Percentiles rank a stretch among this genome's conserved stretches.
Conservation (phyloP, 2,113 vertebrate species). For the Lagopus muta region DNA sequence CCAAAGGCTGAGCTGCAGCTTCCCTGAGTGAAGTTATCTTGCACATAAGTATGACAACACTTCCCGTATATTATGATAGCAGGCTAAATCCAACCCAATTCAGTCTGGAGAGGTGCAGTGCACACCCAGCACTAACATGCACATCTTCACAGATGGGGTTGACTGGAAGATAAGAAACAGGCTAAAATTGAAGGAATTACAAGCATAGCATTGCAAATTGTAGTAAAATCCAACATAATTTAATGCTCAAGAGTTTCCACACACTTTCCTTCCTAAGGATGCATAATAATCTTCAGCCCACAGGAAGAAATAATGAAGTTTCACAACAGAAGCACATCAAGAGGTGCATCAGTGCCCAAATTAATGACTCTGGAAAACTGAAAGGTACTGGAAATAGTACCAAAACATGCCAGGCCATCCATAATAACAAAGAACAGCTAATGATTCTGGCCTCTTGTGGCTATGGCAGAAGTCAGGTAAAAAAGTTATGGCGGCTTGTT, state of each 20-base stretch:
- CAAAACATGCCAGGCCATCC: constrained; percentile 20
- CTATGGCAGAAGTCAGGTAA: constrained; percentile 14
- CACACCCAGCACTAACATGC: not conserved
- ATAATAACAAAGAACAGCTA: constrained; percentile 36
- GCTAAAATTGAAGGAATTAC: not conserved
- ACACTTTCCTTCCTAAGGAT: not conserved
- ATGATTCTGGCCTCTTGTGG: not conserved
- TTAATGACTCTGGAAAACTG: not conserved
- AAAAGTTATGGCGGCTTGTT: not conserved
- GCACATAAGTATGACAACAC: not conserved
- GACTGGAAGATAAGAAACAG: not conserved
- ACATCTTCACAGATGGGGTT: not conserved
- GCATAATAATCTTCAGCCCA: not conserved
- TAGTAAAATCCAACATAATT: not conserved
- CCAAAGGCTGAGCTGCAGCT: not conserved
- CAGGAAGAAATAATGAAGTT: not conserved
- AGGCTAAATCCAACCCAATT: not conserved
- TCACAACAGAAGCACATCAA: not conserved
- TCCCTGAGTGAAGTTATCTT: not conserved
- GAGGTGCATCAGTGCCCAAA: not conserved
- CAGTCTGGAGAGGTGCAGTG: not conserved
- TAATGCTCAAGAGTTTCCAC: not conserved
- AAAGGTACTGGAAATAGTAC: constrained; percentile 20
- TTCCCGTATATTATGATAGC: not conserved
- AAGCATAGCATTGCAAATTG: not conserved